Evolutionary conservation across 2,888 invertebrate species (phyloP).

Genomic region (Tiliacea aurago): DNA sequence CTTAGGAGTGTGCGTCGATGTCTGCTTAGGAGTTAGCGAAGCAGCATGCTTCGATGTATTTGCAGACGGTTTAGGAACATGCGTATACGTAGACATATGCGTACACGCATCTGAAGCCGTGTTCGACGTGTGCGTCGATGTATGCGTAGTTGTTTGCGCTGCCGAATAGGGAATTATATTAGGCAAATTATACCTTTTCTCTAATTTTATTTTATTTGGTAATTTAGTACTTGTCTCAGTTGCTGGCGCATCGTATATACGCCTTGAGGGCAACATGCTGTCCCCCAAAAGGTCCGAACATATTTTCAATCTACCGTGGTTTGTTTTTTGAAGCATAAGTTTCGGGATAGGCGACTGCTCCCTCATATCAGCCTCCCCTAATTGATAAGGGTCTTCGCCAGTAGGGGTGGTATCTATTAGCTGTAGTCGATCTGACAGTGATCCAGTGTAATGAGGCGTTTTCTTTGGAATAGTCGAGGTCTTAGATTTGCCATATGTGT

Average conservation of each 20-base stretch:
- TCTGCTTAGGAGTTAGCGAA: constrained; percentile 29
- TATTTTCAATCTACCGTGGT: constrained; percentile 78
- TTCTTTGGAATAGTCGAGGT: constrained; percentile 70
- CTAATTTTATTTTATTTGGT: constrained; percentile 66
- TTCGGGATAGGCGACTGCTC: constrained; percentile 88
- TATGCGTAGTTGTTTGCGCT: constrained; percentile 48
- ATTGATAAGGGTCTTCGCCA: constrained; percentile 86
- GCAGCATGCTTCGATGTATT: constrained; percentile 32
- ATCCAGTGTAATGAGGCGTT: constrained; percentile 79
- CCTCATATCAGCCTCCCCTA: constrained; percentile 86
- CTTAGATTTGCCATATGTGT: constrained; percentile 80
- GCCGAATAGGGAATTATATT: constrained; percentile 66
- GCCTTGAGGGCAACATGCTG: constrained; percentile 66
- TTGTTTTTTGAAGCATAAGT: constrained; percentile 84
- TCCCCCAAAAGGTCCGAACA: constrained; percentile 71
- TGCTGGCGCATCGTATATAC: constrained; percentile 77
- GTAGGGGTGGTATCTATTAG: constrained; percentile 86
- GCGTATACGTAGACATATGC: constrained; percentile 47
- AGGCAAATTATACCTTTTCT: constrained; percentile 71
- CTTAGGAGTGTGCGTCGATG: constrained; percentile 31
- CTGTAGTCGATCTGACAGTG: constrained; percentile 82
- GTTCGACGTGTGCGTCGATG: constrained; percentile 37
- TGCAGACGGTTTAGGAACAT: constrained; percentile 42
- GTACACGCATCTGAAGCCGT: constrained; percentile 35
- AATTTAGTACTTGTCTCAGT: constrained; percentile 67